These are phyloP conservation scores for Metellina segmentata DNA, from an alignment of 2,888 invertebrate species.

Conservation along the genomic window DNA sequence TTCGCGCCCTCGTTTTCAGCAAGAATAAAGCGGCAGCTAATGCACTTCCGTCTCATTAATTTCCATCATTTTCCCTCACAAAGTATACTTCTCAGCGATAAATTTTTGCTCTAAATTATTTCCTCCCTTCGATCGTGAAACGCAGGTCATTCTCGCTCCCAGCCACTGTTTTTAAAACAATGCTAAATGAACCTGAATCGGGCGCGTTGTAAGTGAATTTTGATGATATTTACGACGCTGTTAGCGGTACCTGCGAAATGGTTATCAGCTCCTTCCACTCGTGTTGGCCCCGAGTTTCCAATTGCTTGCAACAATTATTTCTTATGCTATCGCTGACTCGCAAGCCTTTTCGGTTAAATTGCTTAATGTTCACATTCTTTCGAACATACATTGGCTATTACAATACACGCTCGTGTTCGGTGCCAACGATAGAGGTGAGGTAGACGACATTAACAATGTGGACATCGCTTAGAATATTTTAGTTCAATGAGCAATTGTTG, in stretches of 20 bases:
- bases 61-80: conserved; percentile 60
- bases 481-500: too few relatives aligned
- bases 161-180: conserved; percentile 40
- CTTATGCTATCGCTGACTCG: too few relatives aligned
- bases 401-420: too few relatives aligned
- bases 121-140: conserved; percentile 43
- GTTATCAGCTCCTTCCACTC: background rate
- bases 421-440: too few relatives aligned
- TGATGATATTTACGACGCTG: conserved; percentile 11
- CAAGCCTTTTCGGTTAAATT: too few relatives aligned
- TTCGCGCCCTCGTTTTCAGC: conserved; percentile 29
- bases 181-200: conserved; percentile 46
- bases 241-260: background rate
- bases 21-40: conserved; percentile 42
- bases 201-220: conserved; percentile 34
- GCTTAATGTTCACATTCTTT: too few relatives aligned
- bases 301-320: too few relatives aligned
- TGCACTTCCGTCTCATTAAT: conserved; percentile 71
- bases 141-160: conserved; percentile 37
- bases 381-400: too few relatives aligned
- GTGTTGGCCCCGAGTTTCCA: too few relatives aligned
- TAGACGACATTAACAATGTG: too few relatives aligned
- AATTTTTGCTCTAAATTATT: conserved; percentile 66
- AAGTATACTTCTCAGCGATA: conserved; percentile 48
- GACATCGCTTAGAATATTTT: too few relatives aligned